These are phyloP conservation scores for Hyla sarda DNA, from an alignment of 2,113 vertebrate species.

Conservation along the genomic window DNA sequence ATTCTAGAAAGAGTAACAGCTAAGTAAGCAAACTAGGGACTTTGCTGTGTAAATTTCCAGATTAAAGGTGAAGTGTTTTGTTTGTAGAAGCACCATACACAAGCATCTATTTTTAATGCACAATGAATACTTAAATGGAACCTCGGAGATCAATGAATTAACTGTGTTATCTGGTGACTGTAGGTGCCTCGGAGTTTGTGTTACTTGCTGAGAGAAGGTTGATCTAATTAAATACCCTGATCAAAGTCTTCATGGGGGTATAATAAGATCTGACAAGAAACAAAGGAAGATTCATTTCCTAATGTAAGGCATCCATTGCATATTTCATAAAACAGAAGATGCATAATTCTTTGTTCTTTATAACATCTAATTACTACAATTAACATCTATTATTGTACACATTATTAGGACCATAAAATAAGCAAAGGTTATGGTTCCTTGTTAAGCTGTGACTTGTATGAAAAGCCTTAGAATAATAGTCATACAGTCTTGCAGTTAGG, in stretches of 20 bases:
- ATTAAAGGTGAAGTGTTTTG: constrained; percentile 11
- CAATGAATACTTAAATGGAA: constrained; percentile 42
- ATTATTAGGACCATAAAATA: constrained; percentile 8
- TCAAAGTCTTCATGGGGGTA: constrained; percentile 51
- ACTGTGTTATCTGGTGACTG: constrained; percentile 49
- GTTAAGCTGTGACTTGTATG: not conserved
- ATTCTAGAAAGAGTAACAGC: not conserved
- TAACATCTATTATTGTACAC: constrained; percentile 14
- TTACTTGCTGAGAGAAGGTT: constrained; percentile 41
- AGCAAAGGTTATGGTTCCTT: not conserved
- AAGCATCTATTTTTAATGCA: constrained; percentile 48
- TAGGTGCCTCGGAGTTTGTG: constrained; percentile 46
- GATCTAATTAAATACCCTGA: constrained; percentile 51
- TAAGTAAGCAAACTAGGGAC: not conserved
- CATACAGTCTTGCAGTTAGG: too few species aligned
- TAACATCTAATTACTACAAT: not conserved
- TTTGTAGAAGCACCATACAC: not conserved
- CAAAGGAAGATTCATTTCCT: constrained; percentile 40
- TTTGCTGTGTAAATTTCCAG: not conserved
- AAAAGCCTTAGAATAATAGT: too few species aligned
- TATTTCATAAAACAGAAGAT: constrained; percentile 40
- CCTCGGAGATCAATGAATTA: constrained; percentile 53
- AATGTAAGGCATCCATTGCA: constrained; percentile 39
- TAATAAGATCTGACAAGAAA: constrained; percentile 52
- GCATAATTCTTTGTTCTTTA: constrained; percentile 25